phyloP scores from a whole-genome alignment of 2,888 invertebrate genomes.

The Netelia virgata region DNA sequence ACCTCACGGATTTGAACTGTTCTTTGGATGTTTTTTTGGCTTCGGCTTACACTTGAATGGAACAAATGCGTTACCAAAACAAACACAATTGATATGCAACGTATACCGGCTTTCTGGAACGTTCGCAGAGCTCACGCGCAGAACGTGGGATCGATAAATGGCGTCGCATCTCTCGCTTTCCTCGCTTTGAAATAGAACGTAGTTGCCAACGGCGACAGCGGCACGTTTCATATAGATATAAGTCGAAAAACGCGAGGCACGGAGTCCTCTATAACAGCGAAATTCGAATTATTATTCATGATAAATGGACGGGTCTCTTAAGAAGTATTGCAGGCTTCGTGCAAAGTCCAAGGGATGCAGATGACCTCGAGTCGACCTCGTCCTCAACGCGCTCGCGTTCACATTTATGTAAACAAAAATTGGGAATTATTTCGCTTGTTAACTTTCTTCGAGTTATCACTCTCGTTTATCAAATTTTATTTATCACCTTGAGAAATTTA shows the following conservation, averaged over 20 bases:
- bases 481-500: no score
- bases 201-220: slow-evolving; percentile 62
- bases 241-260: slow-evolving; percentile 5
- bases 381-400: no score
- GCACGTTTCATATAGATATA: slow-evolving; percentile 6
- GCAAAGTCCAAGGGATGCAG: no score
- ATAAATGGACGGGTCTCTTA: no score
- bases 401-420: no score
- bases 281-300: no score
- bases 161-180: slow-evolving; percentile 64
- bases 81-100: slow-evolving; percentile 16
- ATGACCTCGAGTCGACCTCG: no score
- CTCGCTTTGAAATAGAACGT: slow-evolving; percentile 64
- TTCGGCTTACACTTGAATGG: background rate
- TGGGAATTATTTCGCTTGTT: no score
- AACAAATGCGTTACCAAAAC: slow-evolving; percentile 25
- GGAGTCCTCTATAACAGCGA: no score
- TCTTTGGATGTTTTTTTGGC: background rate
- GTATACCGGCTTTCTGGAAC: slow-evolving; percentile 64
- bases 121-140: slow-evolving; percentile 61
- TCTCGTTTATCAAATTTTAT: no score
- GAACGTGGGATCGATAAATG: slow-evolving; percentile 69
- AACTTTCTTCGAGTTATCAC: no score
- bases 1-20: background rate
- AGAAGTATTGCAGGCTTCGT: no score